These are phyloP conservation scores for Actinia tenebrosa DNA, from an alignment of 64 coral and sea anemone species.

Conservation along the genomic window DNA sequence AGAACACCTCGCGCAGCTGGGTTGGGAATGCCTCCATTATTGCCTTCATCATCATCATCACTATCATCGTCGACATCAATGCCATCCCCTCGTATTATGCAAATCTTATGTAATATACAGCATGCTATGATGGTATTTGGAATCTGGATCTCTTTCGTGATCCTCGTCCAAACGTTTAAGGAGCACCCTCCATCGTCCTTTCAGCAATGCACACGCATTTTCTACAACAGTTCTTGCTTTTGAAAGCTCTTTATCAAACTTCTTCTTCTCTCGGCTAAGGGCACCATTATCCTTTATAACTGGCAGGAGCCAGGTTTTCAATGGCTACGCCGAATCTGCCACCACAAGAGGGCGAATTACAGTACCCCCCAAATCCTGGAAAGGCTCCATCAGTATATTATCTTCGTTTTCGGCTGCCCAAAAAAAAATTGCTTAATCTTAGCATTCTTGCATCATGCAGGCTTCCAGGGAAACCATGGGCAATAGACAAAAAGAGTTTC, in stretches of 20 bases:
- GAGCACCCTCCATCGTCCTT: slow-evolving; percentile 11
- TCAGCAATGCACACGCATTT: slow-evolving; percentile 18
- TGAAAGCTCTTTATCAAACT: slow-evolving; percentile 9
- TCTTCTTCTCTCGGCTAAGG: slow-evolving; percentile 11
- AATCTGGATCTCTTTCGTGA: neutral
- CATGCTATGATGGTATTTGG: slow-evolving; percentile 13
- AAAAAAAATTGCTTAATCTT: slow-evolving; percentile 19
- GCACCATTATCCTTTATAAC: slow-evolving; percentile 64
- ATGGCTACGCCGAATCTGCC: slow-evolving; percentile 55
- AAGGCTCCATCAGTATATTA: slow-evolving; percentile 40
- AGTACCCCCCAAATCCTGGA: slow-evolving; percentile 12
- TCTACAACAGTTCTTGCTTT: slow-evolving; percentile 2
- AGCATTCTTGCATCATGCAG: slow-evolving; percentile 22
- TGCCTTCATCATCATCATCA: slow-evolving; percentile 33
- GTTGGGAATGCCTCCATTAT: slow-evolving; percentile 30
- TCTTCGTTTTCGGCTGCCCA: neutral
- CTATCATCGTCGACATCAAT: slow-evolving; percentile 20
- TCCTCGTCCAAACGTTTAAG: neutral
- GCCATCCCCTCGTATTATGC: slow-evolving; percentile 30
- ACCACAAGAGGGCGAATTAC: slow-evolving; percentile 55
- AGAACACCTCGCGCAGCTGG: slow-evolving; percentile 51
- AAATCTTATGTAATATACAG: slow-evolving; percentile 22
- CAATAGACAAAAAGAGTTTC: neutral
- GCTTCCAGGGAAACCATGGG: slow-evolving; percentile 23
- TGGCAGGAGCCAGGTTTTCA: slow-evolving; percentile 72